A percentile compares a stretch with the other conserved stretches of the same genome.
Evolutionary conservation across 2,797 vertebrate genomes (phyloP).

Genomic region (Megaceryle alcyon): DNA sequence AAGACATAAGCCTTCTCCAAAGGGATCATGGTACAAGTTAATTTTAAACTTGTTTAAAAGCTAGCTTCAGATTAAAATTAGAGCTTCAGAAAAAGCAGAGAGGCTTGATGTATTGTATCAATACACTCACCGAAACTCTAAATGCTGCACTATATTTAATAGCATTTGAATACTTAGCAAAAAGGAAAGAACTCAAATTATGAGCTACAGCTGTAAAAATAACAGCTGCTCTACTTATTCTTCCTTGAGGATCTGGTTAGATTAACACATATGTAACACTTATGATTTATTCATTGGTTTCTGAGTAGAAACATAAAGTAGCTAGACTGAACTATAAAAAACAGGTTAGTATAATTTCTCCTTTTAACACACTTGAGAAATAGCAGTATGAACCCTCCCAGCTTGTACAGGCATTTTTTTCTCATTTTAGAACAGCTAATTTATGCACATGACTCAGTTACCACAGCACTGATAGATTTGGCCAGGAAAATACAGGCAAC

Average conservation of each 20-base stretch:
- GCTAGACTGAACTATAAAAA: slow-evolving; percentile 55
- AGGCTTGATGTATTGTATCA: not conserved
- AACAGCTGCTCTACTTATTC: slow-evolving; percentile 49
- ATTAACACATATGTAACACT: slow-evolving; percentile 56
- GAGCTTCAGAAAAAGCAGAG: not conserved
- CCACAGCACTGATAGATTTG: not conserved
- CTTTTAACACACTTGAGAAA: slow-evolving; percentile 17
- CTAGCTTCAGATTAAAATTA: slow-evolving; percentile 2
- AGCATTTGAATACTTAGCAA: slow-evolving; percentile 24
- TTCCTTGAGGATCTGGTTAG: slow-evolving; percentile 37
- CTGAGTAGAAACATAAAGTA: slow-evolving; percentile 30
- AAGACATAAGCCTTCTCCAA: not conserved
- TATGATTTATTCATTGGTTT: slow-evolving; percentile 55
- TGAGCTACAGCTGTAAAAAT: slow-evolving; percentile 56
- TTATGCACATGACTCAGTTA: slow-evolving; percentile 13
- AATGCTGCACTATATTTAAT: slow-evolving; percentile 23
- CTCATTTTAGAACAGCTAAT: slow-evolving; percentile 14
- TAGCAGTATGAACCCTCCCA: not conserved
- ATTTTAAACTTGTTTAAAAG: slow-evolving; percentile 30
- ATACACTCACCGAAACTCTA: not conserved
- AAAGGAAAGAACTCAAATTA: slow-evolving; percentile 48
- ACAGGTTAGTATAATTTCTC: slow-evolving; percentile 29
- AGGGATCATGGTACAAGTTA: not conserved
- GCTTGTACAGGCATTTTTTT: not conserved
- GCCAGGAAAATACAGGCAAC: not conserved